Base-by-base conservation (phyloP, 2,113 vertebrate species). In the Phyllopteryx taeniolatus region DNA sequence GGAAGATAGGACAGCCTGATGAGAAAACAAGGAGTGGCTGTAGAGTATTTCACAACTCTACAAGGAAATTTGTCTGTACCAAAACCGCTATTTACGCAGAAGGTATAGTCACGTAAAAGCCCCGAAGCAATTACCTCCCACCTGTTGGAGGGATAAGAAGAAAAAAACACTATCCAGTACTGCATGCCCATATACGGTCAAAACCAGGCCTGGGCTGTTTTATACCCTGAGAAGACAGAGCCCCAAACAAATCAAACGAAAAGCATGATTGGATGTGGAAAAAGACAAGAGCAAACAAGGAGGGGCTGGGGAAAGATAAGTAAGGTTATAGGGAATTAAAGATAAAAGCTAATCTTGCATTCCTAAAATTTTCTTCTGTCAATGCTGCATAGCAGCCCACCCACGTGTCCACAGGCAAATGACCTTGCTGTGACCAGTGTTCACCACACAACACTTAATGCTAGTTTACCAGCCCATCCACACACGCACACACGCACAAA, bases 111-210 rank as follows among this genome's bases (percentile, higher is more conserved):
- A 77, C 31, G 57, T 70, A 70, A 60, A 79, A 72, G 60, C 12
- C 73, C 63, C 42, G 8, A 43, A 76, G 82, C 69, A 73, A 72
- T 74, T 76, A 75, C 74, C 77, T 82, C 76, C 84, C 81, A 91
- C 87, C 85, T 89, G 86, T 61, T 61, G 31, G 31, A 5, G 59
- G 59, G 49, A 5, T 39, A 78, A 75, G 63, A 53, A 75, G 83
- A 67, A 72, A 79, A 78, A 76, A 9, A 27, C 35, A 68, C 75
- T 75, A 73, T 66, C 67, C 71, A 75, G 62, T 69, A 67, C 71
- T 61, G 85, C 75, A 88, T 86, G 83, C 51, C 91, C 75, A 86
- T 91, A 89, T 90, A 91, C 81, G 90, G 91, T 82, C 83, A 87
- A 4, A 79, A 76, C 62, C 68, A 74, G 76, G 70, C 81, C 67